Base-by-base conservation (phyloP, 2,113 vertebrate species). In the Engraulis encrasicolus region DNA sequence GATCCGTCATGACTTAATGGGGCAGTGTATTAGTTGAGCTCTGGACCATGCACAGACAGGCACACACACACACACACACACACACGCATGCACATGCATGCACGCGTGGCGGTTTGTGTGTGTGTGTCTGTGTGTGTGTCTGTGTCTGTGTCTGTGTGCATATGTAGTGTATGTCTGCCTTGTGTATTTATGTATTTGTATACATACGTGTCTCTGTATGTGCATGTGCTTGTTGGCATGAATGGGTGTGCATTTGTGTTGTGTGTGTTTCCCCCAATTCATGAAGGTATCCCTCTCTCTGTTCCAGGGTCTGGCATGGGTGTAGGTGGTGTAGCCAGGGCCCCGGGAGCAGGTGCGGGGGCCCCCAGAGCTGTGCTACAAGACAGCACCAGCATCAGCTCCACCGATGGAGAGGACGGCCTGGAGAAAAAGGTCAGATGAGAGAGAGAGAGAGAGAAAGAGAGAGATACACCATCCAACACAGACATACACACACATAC, bases 331-430 rank as follows among this genome's bases (percentile, higher is more conserved):
- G 95, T 95, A 20, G 40, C 40, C 40, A 91, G 95, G 78, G 93
- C 94, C 66, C 94, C 0, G 18, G 92, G 91, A 92, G 14, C n/a
- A 81, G 9, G 85, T 36, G 78, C 87, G 91, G 23, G 92, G 37
- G 90, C 94, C 0, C 93, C 90, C 1, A 90, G 95, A 87, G 94
- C 92, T 15, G 88, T 93, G 74, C 89, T 92, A 1, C 93, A 93
- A 31, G 96, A 97, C 40, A 96, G 96, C 84, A 89, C 95, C 92
- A 96, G 96, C 84, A 89, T 95, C 92, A 96, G 96, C 81, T 98
- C 97, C 0, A 95, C 95, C 12, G 96, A 98, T 48, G 93, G 93
- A 87, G 93, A 98, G 90, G 96, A 99, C 89, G 90, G 94, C 93
- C 91, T 95, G 6, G 92, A 96, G 83, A 87, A 91, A 84, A 96